Conservation (phyloP, 2,797 vertebrate species). For the Sebastes reedi region DNA sequence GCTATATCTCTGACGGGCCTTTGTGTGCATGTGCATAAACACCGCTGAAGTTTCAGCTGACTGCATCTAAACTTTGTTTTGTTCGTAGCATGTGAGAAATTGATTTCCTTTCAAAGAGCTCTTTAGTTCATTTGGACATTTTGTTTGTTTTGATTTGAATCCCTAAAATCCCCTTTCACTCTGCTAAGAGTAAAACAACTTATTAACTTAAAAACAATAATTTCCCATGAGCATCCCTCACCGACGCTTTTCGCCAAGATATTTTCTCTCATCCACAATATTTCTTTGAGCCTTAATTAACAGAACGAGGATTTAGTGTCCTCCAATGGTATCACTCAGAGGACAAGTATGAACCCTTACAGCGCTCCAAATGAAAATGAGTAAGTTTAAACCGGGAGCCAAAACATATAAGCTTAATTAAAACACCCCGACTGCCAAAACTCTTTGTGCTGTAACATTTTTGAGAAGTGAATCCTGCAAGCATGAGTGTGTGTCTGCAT, state of each 20-base stretch:
- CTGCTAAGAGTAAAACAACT: slow-evolving; percentile 71
- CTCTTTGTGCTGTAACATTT: slow-evolving; percentile 45
- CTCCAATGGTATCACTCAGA: slow-evolving; percentile 58
- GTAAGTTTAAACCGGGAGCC: slow-evolving; percentile 45
- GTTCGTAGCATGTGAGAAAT: slow-evolving; percentile 41
- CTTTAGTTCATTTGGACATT: slow-evolving; percentile 69
- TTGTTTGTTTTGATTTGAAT: slow-evolving; percentile 73
- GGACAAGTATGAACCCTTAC: slow-evolving; percentile 57
- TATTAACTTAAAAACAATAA: slow-evolving; percentile 78
- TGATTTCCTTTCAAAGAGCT: slow-evolving; percentile 56
- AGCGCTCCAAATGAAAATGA: slow-evolving; percentile 58
- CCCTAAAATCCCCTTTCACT: slow-evolving; percentile 67
- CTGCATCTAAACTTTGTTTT: slow-evolving; percentile 52
- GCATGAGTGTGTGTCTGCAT: slow-evolving; percentile 11
- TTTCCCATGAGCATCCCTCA: slow-evolving; percentile 69
- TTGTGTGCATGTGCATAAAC: slow-evolving; percentile 27
- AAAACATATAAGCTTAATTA: slow-evolving; percentile 47
- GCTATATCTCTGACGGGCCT: slow-evolving; percentile 33
- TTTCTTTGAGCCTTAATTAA: slow-evolving; percentile 73
- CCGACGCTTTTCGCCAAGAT: slow-evolving; percentile 56
- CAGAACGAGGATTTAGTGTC: slow-evolving; percentile 74
- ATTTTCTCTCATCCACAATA: slow-evolving; percentile 60
- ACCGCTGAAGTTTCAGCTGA: slow-evolving; percentile 13
- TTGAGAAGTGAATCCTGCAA: background rate
- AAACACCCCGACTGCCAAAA: slow-evolving; percentile 37